phyloP scores from a whole-genome alignment of 37 sponge, comb jelly and placozoan species.

The Ianthella basta region DNA sequence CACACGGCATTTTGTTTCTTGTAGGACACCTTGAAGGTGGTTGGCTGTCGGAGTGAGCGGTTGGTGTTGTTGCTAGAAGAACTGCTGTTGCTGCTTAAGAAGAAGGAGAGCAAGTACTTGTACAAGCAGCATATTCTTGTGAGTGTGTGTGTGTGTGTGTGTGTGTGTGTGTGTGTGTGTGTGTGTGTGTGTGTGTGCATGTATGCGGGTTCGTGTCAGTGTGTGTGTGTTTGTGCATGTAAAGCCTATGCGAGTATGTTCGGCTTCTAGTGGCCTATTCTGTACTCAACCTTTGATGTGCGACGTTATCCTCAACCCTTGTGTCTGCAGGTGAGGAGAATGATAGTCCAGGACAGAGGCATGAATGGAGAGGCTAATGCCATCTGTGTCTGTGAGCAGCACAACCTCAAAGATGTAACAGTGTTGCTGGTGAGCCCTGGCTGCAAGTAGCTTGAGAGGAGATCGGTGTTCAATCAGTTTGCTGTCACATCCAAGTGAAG shows the following conservation, averaged over 20 bases:
- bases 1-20: no score
- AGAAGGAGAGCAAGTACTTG: background rate
- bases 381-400: background rate
- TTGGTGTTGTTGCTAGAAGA: background rate
- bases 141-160: background rate
- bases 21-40: no score
- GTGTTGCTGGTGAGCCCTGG: background rate
- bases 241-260: no score
- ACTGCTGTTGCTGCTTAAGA: background rate
- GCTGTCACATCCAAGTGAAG: no score
- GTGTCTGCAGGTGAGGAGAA: background rate
- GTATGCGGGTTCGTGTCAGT: no score
- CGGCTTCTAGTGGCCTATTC: no score
- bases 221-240: no score
- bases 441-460: no score
- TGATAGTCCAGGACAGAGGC: constrained; percentile 1
- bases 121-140: background rate
- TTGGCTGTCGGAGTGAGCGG: background rate
- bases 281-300: no score
- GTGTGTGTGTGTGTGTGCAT: no score
- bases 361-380: background rate
- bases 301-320: background rate
- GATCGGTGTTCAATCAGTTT: no score
- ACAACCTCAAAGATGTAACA: background rate
- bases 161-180: no score